phyloP scores from a whole-genome alignment of 2,113 vertebrate species.

The Cyprinodon variegatus region DNA sequence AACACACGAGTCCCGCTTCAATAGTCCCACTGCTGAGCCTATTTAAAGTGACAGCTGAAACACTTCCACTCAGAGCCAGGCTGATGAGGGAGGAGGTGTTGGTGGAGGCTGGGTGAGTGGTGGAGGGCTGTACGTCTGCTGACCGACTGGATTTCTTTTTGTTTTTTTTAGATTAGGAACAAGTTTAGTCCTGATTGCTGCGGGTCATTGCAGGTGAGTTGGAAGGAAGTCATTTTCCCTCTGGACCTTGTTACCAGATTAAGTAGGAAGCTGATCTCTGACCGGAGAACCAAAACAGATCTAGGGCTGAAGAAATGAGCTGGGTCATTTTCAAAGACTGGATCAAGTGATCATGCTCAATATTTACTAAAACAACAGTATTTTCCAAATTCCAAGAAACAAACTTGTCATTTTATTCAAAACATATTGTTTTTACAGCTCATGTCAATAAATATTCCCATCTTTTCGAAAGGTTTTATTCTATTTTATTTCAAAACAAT shows the following conservation, averaged over 20 bases:
- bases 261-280: constrained; percentile 68
- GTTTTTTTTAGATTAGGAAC: constrained; percentile 78
- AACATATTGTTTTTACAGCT: too few species aligned
- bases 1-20: constrained; percentile 77
- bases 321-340: constrained; percentile 40
- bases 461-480: not conserved
- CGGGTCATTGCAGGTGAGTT: constrained; percentile 81
- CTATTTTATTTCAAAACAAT: not conserved
- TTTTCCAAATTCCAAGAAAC: not conserved
- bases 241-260: constrained; percentile 89
- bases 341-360: not conserved
- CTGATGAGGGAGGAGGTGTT: constrained; percentile 27
- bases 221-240: constrained; percentile 84
- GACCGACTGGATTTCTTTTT: constrained; percentile 53
- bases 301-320: constrained; percentile 18
- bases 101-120: constrained; percentile 38
- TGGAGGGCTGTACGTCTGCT: constrained; percentile 14
- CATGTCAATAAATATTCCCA: not conserved
- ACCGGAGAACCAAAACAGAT: constrained; percentile 37
- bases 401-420: not conserved
- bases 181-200: constrained; percentile 81
- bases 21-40: constrained; percentile 78
- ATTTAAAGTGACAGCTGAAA: constrained; percentile 87
- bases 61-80: constrained; percentile 79
- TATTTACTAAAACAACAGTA: constrained; percentile 6